These are phyloP conservation scores for Stictonetta naevosa DNA, from an alignment of 2,113 vertebrate genomes.

Conservation along the genomic window DNA sequence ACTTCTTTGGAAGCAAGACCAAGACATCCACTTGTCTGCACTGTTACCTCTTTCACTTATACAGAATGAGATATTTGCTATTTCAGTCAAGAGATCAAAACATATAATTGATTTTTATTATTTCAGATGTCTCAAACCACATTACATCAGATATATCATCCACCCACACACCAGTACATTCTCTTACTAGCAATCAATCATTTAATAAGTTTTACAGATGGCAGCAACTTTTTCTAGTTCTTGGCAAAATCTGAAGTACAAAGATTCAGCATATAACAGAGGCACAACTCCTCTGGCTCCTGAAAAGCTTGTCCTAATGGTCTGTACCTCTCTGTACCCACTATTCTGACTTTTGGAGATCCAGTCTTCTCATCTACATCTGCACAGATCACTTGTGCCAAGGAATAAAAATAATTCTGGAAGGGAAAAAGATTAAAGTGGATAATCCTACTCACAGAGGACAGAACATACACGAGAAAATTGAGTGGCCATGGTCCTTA, in stretches of 20 bases:
- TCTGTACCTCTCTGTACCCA: neutral
- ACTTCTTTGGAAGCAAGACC: conserved; percentile 3
- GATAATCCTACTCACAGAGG: neutral
- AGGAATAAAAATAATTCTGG: neutral
- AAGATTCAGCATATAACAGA: neutral
- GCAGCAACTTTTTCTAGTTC: neutral
- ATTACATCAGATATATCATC: neutral
- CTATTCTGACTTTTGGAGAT: neutral
- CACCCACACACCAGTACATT: neutral
- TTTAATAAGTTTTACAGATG: neutral
- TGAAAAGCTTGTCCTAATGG: neutral
- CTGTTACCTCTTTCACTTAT: neutral
- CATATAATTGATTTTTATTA: neutral
- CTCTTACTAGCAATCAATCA: neutral
- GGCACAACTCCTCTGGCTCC: neutral
- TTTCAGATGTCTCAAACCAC: conserved; percentile 4
- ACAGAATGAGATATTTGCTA: neutral
- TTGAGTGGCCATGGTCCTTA: neutral
- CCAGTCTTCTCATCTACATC: neutral
- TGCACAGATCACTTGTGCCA: neutral
- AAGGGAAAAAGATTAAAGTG: neutral
- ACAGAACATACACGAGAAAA: neutral
- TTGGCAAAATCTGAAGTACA: neutral
- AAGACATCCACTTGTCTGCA: neutral
- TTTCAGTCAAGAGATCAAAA: neutral